Percentiles rank a stretch among this genome's conserved stretches.
Evolutionary conservation across 1,140 invertebrate genomes (phyloP).

Genomic region (Musca vetustissima): DNA sequence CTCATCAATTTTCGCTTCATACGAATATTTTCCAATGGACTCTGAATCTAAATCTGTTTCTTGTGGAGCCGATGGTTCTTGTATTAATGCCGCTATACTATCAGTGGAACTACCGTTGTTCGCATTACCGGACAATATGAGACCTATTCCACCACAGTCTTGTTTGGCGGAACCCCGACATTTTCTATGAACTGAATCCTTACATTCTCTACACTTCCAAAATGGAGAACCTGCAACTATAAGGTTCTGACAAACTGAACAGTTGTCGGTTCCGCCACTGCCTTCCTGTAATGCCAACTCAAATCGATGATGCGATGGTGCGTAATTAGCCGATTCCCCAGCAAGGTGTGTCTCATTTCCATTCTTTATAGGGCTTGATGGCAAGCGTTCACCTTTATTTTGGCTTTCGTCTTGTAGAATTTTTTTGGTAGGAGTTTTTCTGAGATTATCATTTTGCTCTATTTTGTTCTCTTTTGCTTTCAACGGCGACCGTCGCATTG

Average conservation of each 20-base stretch:
- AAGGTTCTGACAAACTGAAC: slow-evolving; percentile 38
- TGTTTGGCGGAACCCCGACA: slow-evolving; percentile 39
- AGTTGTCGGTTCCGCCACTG: slow-evolving; percentile 28
- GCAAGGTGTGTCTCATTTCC: not conserved
- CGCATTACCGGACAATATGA: not conserved
- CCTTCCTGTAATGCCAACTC: slow-evolving; percentile 44
- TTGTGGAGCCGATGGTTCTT: slow-evolving; percentile 16
- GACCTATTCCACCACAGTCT: slow-evolving; percentile 32
- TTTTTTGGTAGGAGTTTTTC: not conserved
- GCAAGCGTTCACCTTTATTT: not conserved
- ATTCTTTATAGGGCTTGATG: not conserved
- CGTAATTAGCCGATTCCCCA: not conserved
- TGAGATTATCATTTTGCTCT: not conserved
- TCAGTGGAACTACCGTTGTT: not conserved
- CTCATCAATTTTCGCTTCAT: slow-evolving; percentile 30
- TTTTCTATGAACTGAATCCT: slow-evolving; percentile 43
- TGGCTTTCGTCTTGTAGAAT: not conserved
- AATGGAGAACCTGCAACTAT: slow-evolving; percentile 42
- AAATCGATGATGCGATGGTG: slow-evolving; percentile 42
- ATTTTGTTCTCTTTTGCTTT: slow-evolving; percentile 4
- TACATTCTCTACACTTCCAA: slow-evolving; percentile 53
- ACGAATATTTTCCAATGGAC: slow-evolving; percentile 32
- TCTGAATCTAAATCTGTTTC: slow-evolving; percentile 27
- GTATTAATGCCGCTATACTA: not conserved
- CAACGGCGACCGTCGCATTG: slow-evolving; percentile 9